phyloP scores from a whole-genome alignment of 92 coral and sea anemone species.

The Palythoa caribaeorum region DNA sequence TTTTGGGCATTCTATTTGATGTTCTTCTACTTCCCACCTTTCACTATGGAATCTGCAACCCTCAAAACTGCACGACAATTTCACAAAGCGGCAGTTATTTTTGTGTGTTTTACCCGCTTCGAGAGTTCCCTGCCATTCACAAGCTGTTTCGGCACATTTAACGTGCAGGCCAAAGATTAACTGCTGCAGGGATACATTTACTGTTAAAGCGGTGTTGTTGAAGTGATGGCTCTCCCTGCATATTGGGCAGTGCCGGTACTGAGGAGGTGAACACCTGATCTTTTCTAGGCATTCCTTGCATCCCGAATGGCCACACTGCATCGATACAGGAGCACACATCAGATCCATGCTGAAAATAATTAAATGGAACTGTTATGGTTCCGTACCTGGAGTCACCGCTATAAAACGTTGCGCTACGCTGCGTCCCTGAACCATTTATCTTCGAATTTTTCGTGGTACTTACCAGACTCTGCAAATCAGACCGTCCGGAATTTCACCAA shows the following conservation, averaged over 20 bases:
- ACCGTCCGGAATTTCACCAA: conserved; percentile 1
- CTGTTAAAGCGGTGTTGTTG: not conserved
- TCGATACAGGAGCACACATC: conserved; percentile 13
- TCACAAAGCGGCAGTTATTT: not conserved
- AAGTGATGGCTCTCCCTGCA: not conserved
- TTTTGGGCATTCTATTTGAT: not conserved
- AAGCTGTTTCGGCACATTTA: not conserved
- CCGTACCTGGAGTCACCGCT: not conserved
- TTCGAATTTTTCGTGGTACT: not conserved
- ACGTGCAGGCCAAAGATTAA: not conserved
- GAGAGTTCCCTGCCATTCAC: conserved; percentile 16
- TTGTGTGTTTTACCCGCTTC: not conserved
- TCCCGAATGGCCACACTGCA: conserved; percentile 33
- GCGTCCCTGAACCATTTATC: not conserved
- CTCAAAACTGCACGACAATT: not conserved
- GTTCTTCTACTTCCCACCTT: not conserved
- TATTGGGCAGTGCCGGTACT: not conserved
- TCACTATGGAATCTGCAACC: not conserved
- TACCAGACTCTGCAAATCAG: conserved; percentile 2
- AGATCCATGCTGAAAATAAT: conserved; percentile 5
- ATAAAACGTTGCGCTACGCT: not conserved
- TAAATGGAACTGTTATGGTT: not conserved
- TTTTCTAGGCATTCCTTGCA: conserved; percentile 9
- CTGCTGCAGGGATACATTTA: not conserved
- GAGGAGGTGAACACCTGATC: not conserved